Evolutionary conservation across 2,888 invertebrate genomes (phyloP), one percentile per base, ranked within the genome.

Genomic region (Salpingus planirostris): DNA sequence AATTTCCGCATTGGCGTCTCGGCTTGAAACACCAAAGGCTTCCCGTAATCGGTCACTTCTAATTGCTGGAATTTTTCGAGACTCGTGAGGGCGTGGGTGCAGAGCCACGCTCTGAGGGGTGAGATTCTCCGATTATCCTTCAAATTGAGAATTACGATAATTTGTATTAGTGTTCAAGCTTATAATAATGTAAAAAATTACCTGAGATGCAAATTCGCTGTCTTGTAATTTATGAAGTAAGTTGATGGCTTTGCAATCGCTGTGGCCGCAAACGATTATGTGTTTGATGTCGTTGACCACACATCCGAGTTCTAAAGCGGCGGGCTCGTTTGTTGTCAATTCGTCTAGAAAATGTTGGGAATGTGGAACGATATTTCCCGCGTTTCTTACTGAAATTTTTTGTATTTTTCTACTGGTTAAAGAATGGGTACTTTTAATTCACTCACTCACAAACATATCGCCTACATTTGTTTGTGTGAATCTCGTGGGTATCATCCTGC

Each of bases 181-280:
- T n/a, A n/a, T n/a, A n/a, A n/a, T n/a, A n/a, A n/a, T n/a, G n/a
- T n/a, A n/a, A n/a, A n/a, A n/a, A n/a, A n/a, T n/a, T n/a, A 76
- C 77, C 60, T 73, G 68, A 1, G 78, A 78, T 2, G 87, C 75
- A 62, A 82, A 80, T 57, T 86, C 78, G 44, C 78, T 78, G 65
- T 85, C 82, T 53, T 80, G 78, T 32, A 95, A 65, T 52, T 81
- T 76, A 60, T 90, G 87, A 2, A 96, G 68, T 33, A 92, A 71
- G 70, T 93, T 92, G 82, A 96, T 95, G 2, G 96, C 96, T 74
- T 95, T 96, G 62, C 97, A 97, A 60, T 97, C 96, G 40, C 95
- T 93, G 60, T 97, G 96, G 0, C 97, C 97, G 59, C 95, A 95
- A 2, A 97, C 91, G 42, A 96, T 87, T 22, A 96, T 80, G 57